These are phyloP conservation scores for Ginglymostoma cirratum DNA, from an alignment of 2,113 vertebrate genomes.

Conservation along the genomic window DNA sequence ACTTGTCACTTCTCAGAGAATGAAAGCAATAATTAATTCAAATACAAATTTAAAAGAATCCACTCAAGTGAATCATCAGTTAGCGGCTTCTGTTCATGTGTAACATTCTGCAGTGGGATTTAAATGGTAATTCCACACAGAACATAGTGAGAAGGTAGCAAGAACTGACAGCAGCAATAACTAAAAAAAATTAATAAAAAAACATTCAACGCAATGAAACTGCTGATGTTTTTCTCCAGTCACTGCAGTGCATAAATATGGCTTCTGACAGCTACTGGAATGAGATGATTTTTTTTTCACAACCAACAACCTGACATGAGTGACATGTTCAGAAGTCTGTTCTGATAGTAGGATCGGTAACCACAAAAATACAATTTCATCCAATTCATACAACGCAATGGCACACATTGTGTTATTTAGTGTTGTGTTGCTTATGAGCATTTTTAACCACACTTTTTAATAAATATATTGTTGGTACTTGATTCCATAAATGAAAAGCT, in stretches of 20 bases:
- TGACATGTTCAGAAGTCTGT: conserved; percentile 32
- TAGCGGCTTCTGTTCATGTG: not conserved
- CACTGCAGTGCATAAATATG: not conserved
- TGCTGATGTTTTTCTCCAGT: conserved; percentile 17
- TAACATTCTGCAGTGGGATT: conserved; percentile 33
- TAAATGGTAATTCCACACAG: conserved; percentile 28
- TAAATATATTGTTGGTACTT: not conserved
- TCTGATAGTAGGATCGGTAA: not conserved
- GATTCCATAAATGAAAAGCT: conserved; percentile 13
- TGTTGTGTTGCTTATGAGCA: not conserved
- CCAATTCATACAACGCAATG: not conserved
- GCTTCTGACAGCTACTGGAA: not conserved
- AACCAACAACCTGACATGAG: not conserved
- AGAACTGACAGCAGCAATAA: not conserved
- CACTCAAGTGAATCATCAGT: conserved; percentile 26
- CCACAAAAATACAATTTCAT: not conserved
- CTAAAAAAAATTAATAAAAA: not conserved
- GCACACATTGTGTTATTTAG: not conserved
- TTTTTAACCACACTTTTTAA: not conserved
- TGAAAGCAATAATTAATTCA: conserved; percentile 33
- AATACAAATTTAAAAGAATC: conserved; percentile 10
- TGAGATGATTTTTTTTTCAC: conserved; percentile 2
- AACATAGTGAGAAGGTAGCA: not conserved
- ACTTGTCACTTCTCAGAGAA: conserved; percentile 26
- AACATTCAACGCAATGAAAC: not conserved